phyloP scores from a whole-genome alignment of 30 jellyfish, hydroid and myxozoan species.

The Pseudorhiza aurosa region DNA sequence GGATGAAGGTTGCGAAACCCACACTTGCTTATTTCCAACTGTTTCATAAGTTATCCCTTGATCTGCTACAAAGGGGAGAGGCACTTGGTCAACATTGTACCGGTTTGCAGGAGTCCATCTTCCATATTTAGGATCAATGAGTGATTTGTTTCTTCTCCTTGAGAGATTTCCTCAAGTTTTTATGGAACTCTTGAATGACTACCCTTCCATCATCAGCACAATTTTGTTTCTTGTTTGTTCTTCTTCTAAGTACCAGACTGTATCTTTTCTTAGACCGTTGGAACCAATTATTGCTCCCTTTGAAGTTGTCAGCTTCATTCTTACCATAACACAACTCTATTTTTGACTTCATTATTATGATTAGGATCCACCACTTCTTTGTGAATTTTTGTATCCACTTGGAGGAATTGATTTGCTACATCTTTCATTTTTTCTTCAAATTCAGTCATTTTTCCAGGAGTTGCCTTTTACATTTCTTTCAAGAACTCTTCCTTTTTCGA shows the following conservation, averaged over 20 bases:
- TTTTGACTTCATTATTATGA: neutral
- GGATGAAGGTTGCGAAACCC: constrained; percentile 5
- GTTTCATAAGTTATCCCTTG: constrained; percentile 12
- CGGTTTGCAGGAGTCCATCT: constrained; percentile 1
- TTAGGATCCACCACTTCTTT: no score
- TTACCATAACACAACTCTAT: constrained; percentile 7
- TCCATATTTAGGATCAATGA: neutral
- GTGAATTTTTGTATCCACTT: no score
- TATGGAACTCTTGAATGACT: neutral
- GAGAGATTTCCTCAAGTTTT: constrained; percentile 6
- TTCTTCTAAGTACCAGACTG: neutral
- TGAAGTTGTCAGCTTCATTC: constrained; percentile 1
- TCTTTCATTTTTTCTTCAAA: no score
- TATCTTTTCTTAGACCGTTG: neutral
- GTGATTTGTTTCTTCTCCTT: neutral
- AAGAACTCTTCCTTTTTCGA: no score
- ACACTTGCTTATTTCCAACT: neutral
- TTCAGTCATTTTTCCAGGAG: no score
- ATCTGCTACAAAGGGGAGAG: constrained; percentile 14
- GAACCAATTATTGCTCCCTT: constrained; percentile 1
- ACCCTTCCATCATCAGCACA: neutral
- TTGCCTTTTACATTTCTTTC: no score
- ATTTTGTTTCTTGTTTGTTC: constrained; percentile 1
- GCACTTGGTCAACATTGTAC: constrained; percentile 20
- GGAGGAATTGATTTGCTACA: no score